A percentile compares a stretch with the other conserved stretches of the same genome.
Conservation (phyloP, 2,888 invertebrate species). For the Meghimatium bilineatum region DNA sequence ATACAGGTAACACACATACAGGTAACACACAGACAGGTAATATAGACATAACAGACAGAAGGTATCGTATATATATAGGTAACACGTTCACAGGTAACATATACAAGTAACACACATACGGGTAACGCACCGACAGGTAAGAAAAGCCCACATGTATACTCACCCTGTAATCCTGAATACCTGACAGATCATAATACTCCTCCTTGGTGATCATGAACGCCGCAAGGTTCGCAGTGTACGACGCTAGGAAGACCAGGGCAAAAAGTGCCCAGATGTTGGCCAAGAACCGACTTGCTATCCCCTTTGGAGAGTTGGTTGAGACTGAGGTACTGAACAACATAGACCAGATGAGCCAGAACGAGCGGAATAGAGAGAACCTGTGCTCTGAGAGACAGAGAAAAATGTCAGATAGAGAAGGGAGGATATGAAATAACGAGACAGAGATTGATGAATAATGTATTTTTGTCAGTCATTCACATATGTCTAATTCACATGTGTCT, state of each 20-base stretch:
- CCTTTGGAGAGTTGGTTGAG: constrained; percentile 95
- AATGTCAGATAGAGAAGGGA: no score
- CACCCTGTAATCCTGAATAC: constrained; percentile 86
- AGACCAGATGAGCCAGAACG: constrained; percentile 99
- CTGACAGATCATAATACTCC: constrained; percentile 93
- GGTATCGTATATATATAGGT: not conserved
- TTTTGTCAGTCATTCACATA: no score
- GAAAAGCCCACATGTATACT: constrained; percentile 55
- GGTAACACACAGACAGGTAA: no score
- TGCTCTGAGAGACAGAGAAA: constrained; percentile 65
- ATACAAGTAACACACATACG: not conserved
- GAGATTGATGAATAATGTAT: no score
- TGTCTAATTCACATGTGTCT: no score
- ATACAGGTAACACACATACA: no score
- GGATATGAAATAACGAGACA: no score
- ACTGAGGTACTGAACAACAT: constrained; percentile 98
- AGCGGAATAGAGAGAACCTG: constrained; percentile 86
- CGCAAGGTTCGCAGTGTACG: constrained; percentile 99
- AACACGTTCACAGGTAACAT: not conserved
- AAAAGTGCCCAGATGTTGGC: constrained; percentile 81
- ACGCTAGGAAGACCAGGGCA: constrained; percentile 98
- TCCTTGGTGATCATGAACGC: constrained; percentile 99
- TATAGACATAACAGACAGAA: no score
- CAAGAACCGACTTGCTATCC: constrained; percentile 89
- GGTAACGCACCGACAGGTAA: not conserved